phyloP scores from a whole-genome alignment of 1,140 invertebrate genomes.

The Tribolium castaneum region DNA sequence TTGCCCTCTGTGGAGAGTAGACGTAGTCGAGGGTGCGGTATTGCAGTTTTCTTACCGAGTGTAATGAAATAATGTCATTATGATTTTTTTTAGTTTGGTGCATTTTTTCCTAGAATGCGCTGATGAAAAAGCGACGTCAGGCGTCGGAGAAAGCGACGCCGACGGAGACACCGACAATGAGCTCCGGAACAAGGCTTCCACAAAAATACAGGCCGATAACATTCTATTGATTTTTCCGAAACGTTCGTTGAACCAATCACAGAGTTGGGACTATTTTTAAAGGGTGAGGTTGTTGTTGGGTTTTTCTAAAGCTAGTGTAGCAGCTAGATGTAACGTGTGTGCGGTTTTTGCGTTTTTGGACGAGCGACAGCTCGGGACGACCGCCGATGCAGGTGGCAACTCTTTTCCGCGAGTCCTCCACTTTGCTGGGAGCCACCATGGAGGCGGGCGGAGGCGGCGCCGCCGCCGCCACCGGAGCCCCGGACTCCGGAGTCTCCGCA shows the following conservation, averaged over 20 bases:
- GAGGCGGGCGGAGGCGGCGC: slow-evolving; percentile 64
- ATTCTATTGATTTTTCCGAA: slow-evolving; percentile 65
- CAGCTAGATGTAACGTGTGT: slow-evolving; percentile 58
- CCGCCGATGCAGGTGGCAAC: slow-evolving; percentile 75
- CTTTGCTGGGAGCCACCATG: slow-evolving; percentile 73
- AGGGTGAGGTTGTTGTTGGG: slow-evolving; percentile 64
- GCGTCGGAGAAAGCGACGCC: slow-evolving; percentile 61
- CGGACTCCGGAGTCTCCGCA: slow-evolving; percentile 55
- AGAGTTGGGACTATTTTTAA: slow-evolving; percentile 65
- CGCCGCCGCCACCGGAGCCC: slow-evolving; percentile 59
- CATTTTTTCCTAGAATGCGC: slow-evolving; percentile 59
- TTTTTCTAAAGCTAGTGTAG: slow-evolving; percentile 61
- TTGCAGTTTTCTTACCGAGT: background rate
- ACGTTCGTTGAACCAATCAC: slow-evolving; percentile 65
- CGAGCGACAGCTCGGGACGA: slow-evolving; percentile 57
- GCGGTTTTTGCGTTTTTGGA: slow-evolving; percentile 54
- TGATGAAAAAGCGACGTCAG: slow-evolving; percentile 58
- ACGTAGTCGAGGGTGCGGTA: background rate
- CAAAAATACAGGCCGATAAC: slow-evolving; percentile 64
- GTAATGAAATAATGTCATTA: slow-evolving; percentile 36
- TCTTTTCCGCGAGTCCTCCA: slow-evolving; percentile 76
- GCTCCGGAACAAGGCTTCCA: slow-evolving; percentile 57
- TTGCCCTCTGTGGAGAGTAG: background rate
- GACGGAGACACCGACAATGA: slow-evolving; percentile 62
- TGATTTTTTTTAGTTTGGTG: slow-evolving; percentile 48